phyloP scores from a whole-genome alignment of 1,140 invertebrate species.

The Calycopis cecrops region DNA sequence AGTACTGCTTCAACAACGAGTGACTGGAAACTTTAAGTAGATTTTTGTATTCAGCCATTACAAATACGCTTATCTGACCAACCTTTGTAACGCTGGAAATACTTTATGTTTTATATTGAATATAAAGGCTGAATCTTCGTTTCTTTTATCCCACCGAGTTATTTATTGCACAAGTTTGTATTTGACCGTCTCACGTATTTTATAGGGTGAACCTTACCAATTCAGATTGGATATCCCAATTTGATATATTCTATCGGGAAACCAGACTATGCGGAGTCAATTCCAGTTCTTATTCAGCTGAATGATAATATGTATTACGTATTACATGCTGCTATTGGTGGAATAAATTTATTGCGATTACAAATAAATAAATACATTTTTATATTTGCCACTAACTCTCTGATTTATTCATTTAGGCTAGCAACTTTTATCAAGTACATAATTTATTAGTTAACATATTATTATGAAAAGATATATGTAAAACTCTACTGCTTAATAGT shows the following conservation, averaged over 20 bases:
- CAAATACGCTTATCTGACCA: too few relatives aligned
- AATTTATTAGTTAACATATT: too few relatives aligned
- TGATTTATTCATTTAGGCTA: too few relatives aligned
- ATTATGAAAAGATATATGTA: too few relatives aligned
- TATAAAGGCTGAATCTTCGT: slow-evolving; percentile 58
- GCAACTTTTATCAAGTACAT: too few relatives aligned
- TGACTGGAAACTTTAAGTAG: too few relatives aligned
- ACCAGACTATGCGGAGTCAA: neutral
- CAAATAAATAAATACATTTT: neutral
- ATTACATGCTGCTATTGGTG: neutral
- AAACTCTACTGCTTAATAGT: too few relatives aligned
- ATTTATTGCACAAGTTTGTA: slow-evolving; percentile 72
- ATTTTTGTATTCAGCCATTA: too few relatives aligned
- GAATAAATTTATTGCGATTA: neutral
- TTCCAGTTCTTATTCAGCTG: neutral
- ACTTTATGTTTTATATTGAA: slow-evolving; percentile 42
- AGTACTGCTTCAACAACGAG: too few relatives aligned
- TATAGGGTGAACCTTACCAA: slow-evolving; percentile 67
- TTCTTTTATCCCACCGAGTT: slow-evolving; percentile 65
- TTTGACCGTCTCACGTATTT: slow-evolving; percentile 71
- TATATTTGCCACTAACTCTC: too few relatives aligned
- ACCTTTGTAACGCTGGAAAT: neutral
- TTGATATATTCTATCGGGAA: slow-evolving; percentile 47
- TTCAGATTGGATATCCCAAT: slow-evolving; percentile 66
- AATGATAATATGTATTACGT: neutral